phyloP scores from a whole-genome alignment of 2,888 invertebrate species.

The Drosophila atripex region DNA sequence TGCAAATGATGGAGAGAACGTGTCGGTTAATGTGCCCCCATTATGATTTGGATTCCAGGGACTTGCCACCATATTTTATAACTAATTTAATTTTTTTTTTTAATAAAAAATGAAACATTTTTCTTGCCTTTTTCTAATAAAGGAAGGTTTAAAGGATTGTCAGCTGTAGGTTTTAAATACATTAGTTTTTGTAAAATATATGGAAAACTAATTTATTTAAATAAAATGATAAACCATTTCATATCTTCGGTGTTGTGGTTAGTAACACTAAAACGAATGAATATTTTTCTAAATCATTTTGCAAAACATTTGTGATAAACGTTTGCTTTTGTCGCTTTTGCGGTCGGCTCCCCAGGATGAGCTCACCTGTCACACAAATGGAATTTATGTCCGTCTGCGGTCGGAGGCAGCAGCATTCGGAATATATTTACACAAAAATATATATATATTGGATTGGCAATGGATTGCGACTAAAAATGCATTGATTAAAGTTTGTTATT shows the following conservation, averaged over 20 bases:
- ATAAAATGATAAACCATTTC: constrained; percentile 25
- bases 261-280: constrained; percentile 10
- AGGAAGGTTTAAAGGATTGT: too few relatives aligned
- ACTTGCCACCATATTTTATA: constrained; percentile 51
- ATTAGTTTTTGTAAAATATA: background rate
- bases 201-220: constrained; percentile 15
- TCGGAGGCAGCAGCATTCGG: constrained; percentile 18
- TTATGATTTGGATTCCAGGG: constrained; percentile 71
- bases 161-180: too few relatives aligned
- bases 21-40: constrained; percentile 70
- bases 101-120: background rate
- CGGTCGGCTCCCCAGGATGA: constrained; percentile 26
- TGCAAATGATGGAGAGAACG: constrained; percentile 64
- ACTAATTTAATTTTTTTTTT: constrained; percentile 16
- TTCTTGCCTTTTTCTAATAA: too few relatives aligned
- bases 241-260: constrained; percentile 27
- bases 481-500: constrained; percentile 51
- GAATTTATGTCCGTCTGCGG: constrained; percentile 62
- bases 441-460: constrained; percentile 1
- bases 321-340: constrained; percentile 44
- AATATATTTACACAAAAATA: constrained; percentile 30
- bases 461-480: constrained; percentile 34
- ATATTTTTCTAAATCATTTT: constrained; percentile 39
- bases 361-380: constrained; percentile 53
- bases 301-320: constrained; percentile 36